Conservation (phyloP, 2,888 invertebrate genomes). For the Lasioglossum figueresi region DNA sequence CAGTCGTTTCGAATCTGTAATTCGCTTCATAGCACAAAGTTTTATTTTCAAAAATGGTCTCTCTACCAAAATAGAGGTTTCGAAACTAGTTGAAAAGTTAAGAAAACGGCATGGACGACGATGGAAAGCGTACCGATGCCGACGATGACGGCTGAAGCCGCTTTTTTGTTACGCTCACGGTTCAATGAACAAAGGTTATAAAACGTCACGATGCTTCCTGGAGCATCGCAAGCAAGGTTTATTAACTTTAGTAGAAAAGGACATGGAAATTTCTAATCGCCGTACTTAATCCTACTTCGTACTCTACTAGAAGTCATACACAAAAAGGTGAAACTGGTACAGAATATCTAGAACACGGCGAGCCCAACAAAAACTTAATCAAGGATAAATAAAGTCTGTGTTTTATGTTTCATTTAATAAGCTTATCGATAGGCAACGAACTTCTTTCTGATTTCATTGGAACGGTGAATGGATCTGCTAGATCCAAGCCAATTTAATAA, state of each 20-base stretch:
- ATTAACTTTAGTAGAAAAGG: constrained; percentile 4
- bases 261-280: constrained; percentile 12
- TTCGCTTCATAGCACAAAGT: background rate
- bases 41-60: background rate
- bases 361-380: background rate
- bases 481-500: background rate
- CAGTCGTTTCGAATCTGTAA: background rate
- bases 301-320: background rate
- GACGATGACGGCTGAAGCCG: background rate
- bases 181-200: constrained; percentile 4
- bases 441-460: background rate
- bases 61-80: background rate
- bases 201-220: background rate
- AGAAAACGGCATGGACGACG: background rate
- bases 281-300: background rate
- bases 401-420: constrained; percentile 4
- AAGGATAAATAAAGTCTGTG: background rate
- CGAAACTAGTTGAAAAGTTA: background rate
- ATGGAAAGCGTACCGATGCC: background rate
- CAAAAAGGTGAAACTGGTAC: background rate
- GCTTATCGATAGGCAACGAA: background rate
- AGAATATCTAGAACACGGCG: background rate
- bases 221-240: background rate
- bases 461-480: background rate
- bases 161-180: constrained; percentile 9